Evolutionary conservation across 2,888 invertebrate species (phyloP), one percentile per base, ranked within the genome.

Genomic region (Choreutis nemorana): DNA sequence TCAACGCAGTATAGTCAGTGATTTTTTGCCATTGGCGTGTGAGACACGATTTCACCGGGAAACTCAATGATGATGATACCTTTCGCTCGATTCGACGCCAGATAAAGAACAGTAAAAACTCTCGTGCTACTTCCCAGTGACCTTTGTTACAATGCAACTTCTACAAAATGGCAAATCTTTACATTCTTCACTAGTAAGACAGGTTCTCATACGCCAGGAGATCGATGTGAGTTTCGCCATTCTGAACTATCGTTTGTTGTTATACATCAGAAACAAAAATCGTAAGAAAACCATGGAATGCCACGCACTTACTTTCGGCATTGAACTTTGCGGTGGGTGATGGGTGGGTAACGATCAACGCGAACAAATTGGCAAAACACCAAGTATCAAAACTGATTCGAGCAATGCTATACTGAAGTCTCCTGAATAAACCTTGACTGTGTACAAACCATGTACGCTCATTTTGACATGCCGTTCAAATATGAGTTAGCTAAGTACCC

Each of bases 31-130:
- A 46, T 48, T 48, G 48, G 55, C 57, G 58, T 71, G 71, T 68
- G 72, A 67, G 58, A 58, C 46, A 51, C 61, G 72, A 71, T 75
- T 73, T 75, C 75, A 65, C 75, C 64, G 58, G 62, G 67, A 67
- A 67, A 61, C 61, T 40, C 49, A 49, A 40, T 44, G 45, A 52
- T 53, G 62, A 57, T 64, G 65, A 65, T 70, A 66, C 75, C 70
- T 75, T 75, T 71, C 72, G 72, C 72, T 77, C 61, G 61, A 65
- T 66, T 59, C 61, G 55, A 60, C 58, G 59, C 51, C 48, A 58
- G 63, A 67, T 66, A 63, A 55, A 57, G 57, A 65, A 56, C 58
- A 59, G 59, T 57, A 65, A 66, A 64, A 70, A 68, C 63, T 45
- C 44, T 50, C 63, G 73, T 59, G 54, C 72, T 45, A 71, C 64